Percentiles rank a stretch among this genome's conserved stretches.
These are phyloP conservation scores for Mercenaria mercenaria DNA, from an alignment of 1,140 invertebrate genomes.

Conservation along the genomic window DNA sequence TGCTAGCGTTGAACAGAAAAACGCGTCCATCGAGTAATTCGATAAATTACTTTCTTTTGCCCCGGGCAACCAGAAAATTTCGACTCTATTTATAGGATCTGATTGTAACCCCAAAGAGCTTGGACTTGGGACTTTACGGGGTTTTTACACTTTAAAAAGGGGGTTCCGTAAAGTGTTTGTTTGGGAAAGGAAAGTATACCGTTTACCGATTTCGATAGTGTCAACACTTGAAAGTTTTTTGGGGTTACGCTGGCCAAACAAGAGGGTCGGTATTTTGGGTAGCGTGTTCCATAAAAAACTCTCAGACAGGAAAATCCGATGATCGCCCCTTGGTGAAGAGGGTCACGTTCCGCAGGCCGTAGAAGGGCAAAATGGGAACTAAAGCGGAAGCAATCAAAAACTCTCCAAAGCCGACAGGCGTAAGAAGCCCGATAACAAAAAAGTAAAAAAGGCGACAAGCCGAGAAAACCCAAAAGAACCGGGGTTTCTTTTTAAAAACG, in stretches of 20 bases:
- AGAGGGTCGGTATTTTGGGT: slow-evolving; percentile 36
- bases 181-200: slow-evolving; percentile 39
- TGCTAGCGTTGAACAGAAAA: background rate
- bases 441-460: slow-evolving; percentile 18
- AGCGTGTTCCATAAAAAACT: background rate
- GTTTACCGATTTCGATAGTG: slow-evolving; percentile 48
- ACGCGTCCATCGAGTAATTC: no score
- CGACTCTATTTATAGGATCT: background rate
- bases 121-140: no score
- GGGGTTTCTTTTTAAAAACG: background rate
- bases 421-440: slow-evolving; percentile 4
- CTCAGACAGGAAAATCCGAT: background rate
- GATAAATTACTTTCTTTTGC: background rate
- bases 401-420: background rate
- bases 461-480: background rate
- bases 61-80: background rate
- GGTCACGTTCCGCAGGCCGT: slow-evolving; percentile 25
- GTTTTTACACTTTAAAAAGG: slow-evolving; percentile 1
- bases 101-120: no score
- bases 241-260: slow-evolving; percentile 10
- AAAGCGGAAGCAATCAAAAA: background rate
- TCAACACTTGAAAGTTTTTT: slow-evolving; percentile 37
- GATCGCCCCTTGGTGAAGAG: slow-evolving; percentile 16
- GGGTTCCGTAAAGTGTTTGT: slow-evolving; percentile 59
- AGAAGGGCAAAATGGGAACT: slow-evolving; percentile 59